Percentiles rank a stretch among this genome's conserved stretches.
These are phyloP conservation scores for Reticulitermes speratus DNA, from an alignment of 1,140 invertebrate genomes.

Conservation along the genomic window DNA sequence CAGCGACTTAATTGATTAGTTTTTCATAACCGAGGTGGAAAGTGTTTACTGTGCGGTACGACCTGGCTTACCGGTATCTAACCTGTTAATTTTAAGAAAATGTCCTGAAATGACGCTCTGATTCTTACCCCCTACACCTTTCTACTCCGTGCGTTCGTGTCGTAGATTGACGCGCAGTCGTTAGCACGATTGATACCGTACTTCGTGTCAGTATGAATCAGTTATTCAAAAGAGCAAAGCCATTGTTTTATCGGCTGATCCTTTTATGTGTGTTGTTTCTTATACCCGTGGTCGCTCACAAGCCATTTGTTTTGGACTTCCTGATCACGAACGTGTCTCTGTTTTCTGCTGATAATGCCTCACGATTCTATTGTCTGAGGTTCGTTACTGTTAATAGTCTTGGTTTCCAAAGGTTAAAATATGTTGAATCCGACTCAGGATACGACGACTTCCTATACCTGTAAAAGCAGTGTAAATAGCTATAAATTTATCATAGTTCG, in stretches of 20 bases:
- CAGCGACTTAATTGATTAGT: no score
- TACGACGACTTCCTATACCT: no score
- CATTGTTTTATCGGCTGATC: constrained; percentile 12
- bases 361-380: not conserved
- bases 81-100: no score
- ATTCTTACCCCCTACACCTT: no score
- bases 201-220: not conserved
- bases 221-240: not conserved
- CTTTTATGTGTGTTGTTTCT: constrained; percentile 2
- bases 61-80: no score
- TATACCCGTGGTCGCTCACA: not conserved
- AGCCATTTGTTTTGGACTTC: constrained; percentile 14
- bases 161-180: no score
- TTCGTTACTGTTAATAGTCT: not conserved
- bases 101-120: no score
- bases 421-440: not conserved
- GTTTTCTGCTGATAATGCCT: not conserved
- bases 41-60: no score
- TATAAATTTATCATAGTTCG: no score
- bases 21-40: no score
- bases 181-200: not conserved
- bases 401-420: not conserved
- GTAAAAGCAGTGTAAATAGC: no score
- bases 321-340: not conserved
- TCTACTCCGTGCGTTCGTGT: no score